These are phyloP conservation scores for Argya squamiceps DNA, from an alignment of 2,797 vertebrate genomes.

Conservation along the genomic window DNA sequence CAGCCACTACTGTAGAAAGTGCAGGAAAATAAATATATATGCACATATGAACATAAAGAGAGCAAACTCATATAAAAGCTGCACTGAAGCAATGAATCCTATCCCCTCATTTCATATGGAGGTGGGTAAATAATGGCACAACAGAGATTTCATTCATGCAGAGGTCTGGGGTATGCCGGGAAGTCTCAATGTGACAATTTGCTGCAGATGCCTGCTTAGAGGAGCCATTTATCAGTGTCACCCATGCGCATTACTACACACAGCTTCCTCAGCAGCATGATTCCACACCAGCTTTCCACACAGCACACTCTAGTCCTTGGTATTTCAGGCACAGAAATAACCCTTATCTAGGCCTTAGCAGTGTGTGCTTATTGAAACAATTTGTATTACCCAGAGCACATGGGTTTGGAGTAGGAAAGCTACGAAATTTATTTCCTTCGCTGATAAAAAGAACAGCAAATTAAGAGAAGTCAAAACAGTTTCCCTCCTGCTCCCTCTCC, in stretches of 20 bases:
- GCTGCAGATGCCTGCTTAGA: constrained; percentile 24
- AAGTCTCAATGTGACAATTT: constrained; percentile 38
- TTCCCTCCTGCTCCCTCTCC: background rate
- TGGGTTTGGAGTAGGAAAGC: background rate
- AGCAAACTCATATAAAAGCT: constrained; percentile 35
- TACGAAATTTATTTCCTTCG: background rate
- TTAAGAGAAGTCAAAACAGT: background rate
- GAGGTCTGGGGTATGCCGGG: constrained; percentile 31
- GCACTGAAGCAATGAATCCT: constrained; percentile 41
- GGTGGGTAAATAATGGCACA: constrained; percentile 27
- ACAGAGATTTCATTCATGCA: constrained; percentile 46
- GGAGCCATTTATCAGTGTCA: constrained; percentile 62
- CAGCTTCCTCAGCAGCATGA: background rate
- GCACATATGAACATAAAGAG: background rate
- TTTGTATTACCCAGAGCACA: constrained; percentile 1
- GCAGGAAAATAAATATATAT: background rate
- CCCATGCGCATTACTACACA: constrained; percentile 3
- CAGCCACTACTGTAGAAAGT: background rate
- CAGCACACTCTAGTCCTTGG: background rate
- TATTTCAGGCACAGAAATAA: constrained; percentile 46
- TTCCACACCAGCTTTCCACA: constrained; percentile 10
- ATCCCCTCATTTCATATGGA: constrained; percentile 20
- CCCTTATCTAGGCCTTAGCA: constrained; percentile 35
- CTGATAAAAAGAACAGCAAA: background rate
- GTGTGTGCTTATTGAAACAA: background rate